Evolutionary conservation across 2,113 vertebrate species (phyloP).

Genomic region (Odontophorus gujanensis): DNA sequence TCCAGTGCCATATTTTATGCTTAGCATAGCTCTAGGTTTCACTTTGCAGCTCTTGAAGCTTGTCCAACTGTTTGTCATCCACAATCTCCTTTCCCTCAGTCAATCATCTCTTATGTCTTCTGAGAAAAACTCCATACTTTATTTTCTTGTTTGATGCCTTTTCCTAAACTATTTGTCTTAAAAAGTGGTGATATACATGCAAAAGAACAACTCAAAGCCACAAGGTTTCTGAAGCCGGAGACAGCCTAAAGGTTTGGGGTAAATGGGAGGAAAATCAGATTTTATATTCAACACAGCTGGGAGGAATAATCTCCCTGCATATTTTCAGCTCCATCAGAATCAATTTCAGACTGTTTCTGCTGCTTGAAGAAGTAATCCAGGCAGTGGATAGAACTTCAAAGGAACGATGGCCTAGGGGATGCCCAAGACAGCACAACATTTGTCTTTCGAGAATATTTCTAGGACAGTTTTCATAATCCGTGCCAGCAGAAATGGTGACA

Average conservation of each 20-base stretch:
- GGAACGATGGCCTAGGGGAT: not conserved
- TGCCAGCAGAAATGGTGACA: not conserved
- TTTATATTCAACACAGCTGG: not conserved
- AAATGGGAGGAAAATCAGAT: not conserved
- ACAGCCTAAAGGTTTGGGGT: not conserved
- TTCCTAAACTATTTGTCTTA: not conserved
- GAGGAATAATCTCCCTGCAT: not conserved
- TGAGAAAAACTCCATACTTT: not conserved
- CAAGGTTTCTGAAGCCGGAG: not conserved
- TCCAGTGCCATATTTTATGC: not conserved
- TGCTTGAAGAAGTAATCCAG: not conserved
- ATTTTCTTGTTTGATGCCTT: not conserved
- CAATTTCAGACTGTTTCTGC: not conserved
- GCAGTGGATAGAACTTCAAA: not conserved
- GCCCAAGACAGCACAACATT: not conserved
- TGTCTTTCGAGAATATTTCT: not conserved
- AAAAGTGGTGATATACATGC: not conserved
- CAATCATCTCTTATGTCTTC: not conserved
- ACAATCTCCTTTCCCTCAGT: not conserved
- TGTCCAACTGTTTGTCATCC: slow-evolving; percentile 5
- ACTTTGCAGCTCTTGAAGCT: not conserved
- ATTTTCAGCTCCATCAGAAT: not conserved
- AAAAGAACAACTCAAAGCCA: not conserved
- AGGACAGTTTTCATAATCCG: not conserved
- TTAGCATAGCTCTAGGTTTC: not conserved